These are phyloP conservation scores for Drusus annulatus DNA, from an alignment of 1,140 invertebrate genomes.

Conservation along the genomic window DNA sequence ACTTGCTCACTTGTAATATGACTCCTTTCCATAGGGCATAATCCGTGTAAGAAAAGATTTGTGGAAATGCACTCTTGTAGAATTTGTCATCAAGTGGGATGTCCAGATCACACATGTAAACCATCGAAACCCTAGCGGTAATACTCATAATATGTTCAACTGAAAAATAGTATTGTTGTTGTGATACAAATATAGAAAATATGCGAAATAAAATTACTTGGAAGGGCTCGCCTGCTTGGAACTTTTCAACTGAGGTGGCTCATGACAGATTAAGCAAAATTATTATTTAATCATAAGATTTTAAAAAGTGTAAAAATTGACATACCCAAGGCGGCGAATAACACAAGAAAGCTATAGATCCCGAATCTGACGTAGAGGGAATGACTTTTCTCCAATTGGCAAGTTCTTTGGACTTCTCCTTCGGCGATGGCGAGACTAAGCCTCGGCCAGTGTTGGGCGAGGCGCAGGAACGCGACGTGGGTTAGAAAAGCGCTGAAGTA, in stretches of 20 bases:
- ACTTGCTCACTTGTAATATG: not conserved
- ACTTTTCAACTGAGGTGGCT: no score
- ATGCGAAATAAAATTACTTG: no score
- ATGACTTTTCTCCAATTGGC: not conserved
- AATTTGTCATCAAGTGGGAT: not conserved
- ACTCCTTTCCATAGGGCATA: slow-evolving; percentile 14
- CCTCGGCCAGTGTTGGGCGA: slow-evolving; percentile 49
- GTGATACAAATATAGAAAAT: no score
- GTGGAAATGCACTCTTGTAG: not conserved
- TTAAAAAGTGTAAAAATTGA: no score
- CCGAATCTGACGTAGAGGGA: slow-evolving; percentile 22
- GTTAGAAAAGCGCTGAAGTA: slow-evolving; percentile 43
- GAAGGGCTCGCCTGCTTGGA: no score
- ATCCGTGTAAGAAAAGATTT: slow-evolving; percentile 19
- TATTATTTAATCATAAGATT: no score
- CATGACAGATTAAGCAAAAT: no score
- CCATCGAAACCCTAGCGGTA: not conserved
- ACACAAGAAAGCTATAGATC: slow-evolving; percentile 41
- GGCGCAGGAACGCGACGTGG: slow-evolving; percentile 42
- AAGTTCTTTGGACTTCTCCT: slow-evolving; percentile 22
- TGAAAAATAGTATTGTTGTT: not conserved
- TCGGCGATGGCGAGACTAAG: slow-evolving; percentile 19
- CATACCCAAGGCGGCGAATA: slow-evolving; percentile 45
- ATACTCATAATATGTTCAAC: slow-evolving; percentile 24
- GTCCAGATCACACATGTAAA: slow-evolving; percentile 4